These are phyloP conservation scores for Canis aureus DNA, from an alignment of 2,113 vertebrate species.

Conservation along the genomic window DNA sequence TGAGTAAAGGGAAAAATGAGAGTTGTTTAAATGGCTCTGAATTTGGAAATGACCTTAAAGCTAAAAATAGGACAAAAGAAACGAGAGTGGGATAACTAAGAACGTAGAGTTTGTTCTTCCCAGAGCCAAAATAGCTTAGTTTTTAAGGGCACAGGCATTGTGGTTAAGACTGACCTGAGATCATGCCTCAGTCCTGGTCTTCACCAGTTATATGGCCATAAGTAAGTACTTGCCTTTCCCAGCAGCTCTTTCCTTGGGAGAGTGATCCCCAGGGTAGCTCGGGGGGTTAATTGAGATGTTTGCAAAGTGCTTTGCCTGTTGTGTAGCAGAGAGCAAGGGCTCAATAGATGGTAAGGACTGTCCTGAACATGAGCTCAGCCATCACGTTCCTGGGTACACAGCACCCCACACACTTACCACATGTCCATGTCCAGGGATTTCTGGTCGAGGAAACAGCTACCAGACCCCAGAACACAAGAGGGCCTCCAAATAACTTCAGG, in stretches of 20 bases:
- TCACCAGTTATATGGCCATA: neutral
- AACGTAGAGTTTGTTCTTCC: neutral
- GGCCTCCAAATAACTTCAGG: neutral
- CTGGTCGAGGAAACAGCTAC: neutral
- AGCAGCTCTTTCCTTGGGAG: neutral
- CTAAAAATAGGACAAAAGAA: slow-evolving; percentile 53
- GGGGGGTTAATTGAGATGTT: neutral
- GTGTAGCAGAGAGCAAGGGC: neutral
- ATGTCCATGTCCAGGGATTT: neutral
- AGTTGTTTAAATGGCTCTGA: neutral
- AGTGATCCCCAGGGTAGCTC: neutral
- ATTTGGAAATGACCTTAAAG: slow-evolving; percentile 16
- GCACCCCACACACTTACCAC: neutral
- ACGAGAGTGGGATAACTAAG: neutral
- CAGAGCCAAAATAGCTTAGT: neutral
- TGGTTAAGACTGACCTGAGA: neutral
- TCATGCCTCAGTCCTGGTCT: neutral
- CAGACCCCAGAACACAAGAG: neutral
- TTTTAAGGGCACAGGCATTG: neutral
- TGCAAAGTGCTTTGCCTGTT: neutral
- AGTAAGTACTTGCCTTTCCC: neutral
- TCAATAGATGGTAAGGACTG: neutral
- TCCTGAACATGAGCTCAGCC: neutral
- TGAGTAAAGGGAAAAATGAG: neutral
- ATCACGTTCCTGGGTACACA: neutral